A percentile compares a stretch with the other conserved stretches of the same genome.
These are phyloP conservation scores for Nowickia ferox DNA, from an alignment of 2,888 invertebrate genomes.

Conservation along the genomic window DNA sequence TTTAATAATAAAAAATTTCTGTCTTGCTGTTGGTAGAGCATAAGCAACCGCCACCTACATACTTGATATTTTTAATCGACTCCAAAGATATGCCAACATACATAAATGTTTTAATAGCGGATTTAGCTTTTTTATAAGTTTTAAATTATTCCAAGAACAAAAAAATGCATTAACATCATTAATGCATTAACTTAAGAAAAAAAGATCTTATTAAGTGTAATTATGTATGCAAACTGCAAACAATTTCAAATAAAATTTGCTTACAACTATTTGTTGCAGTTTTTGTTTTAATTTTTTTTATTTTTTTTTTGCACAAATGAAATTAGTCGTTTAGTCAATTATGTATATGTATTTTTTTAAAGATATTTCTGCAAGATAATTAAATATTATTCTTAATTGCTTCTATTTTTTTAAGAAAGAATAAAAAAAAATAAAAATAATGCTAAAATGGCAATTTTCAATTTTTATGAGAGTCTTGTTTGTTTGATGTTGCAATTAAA, in stretches of 20 bases:
- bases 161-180: slow-evolving; percentile 58
- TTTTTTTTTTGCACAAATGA: slow-evolving; percentile 2
- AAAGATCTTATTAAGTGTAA: slow-evolving; percentile 66
- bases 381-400: slow-evolving; percentile 71
- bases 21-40: neutral
- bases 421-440: slow-evolving; percentile 1
- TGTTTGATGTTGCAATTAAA: slow-evolving; percentile 72
- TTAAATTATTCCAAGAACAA: neutral
- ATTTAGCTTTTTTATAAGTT: slow-evolving; percentile 20
- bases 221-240: slow-evolving; percentile 58
- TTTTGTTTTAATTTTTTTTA: slow-evolving; percentile 1
- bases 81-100: slow-evolving; percentile 16
- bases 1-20: slow-evolving; percentile 45
- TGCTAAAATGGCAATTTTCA: slow-evolving; percentile 17
- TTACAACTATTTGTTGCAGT: slow-evolving; percentile 45
- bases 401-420: slow-evolving; percentile 50
- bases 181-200: slow-evolving; percentile 55
- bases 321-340: slow-evolving; percentile 53
- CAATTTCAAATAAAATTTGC: slow-evolving; percentile 19
- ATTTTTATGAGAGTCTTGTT: slow-evolving; percentile 70
- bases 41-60: slow-evolving; percentile 54
- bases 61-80: slow-evolving; percentile 25
- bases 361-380: slow-evolving; percentile 64
- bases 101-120: slow-evolving; percentile 29
- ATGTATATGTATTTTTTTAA: slow-evolving; percentile 17